phyloP scores from a whole-genome alignment of 2,888 invertebrate genomes.

The Ormia ochracea region DNA sequence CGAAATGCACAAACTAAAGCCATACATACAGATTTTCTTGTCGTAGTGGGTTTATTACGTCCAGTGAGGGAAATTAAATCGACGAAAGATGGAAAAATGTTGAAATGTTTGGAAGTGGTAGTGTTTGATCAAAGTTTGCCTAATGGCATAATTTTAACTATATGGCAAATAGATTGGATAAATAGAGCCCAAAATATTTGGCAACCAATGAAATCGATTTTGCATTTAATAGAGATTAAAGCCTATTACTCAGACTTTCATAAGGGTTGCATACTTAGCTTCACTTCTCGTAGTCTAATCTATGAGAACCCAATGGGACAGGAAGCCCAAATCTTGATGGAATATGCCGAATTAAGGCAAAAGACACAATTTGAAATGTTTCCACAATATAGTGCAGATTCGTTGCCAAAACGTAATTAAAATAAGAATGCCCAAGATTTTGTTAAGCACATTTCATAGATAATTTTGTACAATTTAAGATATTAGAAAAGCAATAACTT shows the following conservation, averaged over 20 bases:
- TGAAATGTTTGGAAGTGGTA: constrained; percentile 81
- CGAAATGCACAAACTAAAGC: constrained; percentile 31
- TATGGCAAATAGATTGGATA: constrained; percentile 85
- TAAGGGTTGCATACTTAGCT: constrained; percentile 78
- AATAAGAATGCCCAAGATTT: background rate
- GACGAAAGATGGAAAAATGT: constrained; percentile 61
- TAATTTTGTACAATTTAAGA: too few species aligned
- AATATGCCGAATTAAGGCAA: constrained; percentile 66
- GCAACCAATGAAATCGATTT: constrained; percentile 82
- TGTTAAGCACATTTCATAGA: too few species aligned
- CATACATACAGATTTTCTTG: constrained; percentile 81
- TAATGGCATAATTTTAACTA: constrained; percentile 79
- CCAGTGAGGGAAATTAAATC: constrained; percentile 80
- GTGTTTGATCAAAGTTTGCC: constrained; percentile 81
- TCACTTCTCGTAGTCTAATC: constrained; percentile 80
- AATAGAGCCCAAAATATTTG: constrained; percentile 80
- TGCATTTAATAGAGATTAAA: constrained; percentile 84
- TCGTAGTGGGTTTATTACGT: constrained; percentile 82
- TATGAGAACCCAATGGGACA: constrained; percentile 85
- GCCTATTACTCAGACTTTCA: constrained; percentile 80
- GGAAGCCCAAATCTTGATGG: constrained; percentile 79
- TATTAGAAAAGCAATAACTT: too few species aligned
- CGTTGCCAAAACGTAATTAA: constrained; percentile 76
- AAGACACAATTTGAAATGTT: constrained; percentile 63
- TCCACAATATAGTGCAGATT: constrained; percentile 58